phyloP scores from a whole-genome alignment of 2,888 invertebrate species.

The Oxytorus armatus region DNA sequence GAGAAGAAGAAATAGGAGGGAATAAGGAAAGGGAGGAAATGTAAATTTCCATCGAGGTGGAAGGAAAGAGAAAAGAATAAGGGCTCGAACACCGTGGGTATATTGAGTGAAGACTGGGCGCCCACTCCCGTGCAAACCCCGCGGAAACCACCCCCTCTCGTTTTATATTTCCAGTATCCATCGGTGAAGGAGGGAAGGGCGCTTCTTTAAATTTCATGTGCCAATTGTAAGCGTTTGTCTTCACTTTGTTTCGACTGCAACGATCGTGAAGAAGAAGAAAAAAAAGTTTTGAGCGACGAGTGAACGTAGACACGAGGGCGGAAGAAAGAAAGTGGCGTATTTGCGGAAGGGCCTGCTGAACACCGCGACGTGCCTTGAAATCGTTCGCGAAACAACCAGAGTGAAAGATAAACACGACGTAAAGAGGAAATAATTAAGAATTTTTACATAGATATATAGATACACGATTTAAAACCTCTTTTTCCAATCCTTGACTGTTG shows the following conservation, averaged over 20 bases:
- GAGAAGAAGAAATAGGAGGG: conserved; percentile 44
- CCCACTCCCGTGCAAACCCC: conserved; percentile 55
- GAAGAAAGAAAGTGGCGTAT: conserved; percentile 59
- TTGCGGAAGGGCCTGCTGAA: conserved; percentile 62
- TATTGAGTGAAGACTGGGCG: conserved; percentile 80
- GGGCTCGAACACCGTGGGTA: conserved; percentile 80
- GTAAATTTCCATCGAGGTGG: conserved; percentile 84
- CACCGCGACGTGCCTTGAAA: conserved; percentile 63
- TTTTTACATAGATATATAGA: conserved; percentile 40
- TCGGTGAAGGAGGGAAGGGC: conserved; percentile 24
- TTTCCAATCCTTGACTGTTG: not conserved
- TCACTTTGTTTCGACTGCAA: conserved; percentile 74
- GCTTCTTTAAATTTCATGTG: conserved; percentile 84
- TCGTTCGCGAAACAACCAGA: conserved; percentile 55
- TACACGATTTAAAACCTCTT: not conserved
- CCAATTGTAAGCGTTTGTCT: conserved; percentile 83
- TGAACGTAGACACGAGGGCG: conserved; percentile 28
- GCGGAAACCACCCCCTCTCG: conserved; percentile 51
- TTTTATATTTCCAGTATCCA: conserved; percentile 56
- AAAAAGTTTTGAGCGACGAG: conserved; percentile 41
- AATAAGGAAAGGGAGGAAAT: conserved; percentile 80
- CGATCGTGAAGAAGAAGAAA: conserved; percentile 51
- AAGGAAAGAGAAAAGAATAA: conserved; percentile 83
- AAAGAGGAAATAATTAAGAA: conserved; percentile 68
- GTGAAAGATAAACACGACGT: conserved; percentile 62